Conservation (phyloP, 1,140 invertebrate species). For the Ruditapes philippinarum region DNA sequence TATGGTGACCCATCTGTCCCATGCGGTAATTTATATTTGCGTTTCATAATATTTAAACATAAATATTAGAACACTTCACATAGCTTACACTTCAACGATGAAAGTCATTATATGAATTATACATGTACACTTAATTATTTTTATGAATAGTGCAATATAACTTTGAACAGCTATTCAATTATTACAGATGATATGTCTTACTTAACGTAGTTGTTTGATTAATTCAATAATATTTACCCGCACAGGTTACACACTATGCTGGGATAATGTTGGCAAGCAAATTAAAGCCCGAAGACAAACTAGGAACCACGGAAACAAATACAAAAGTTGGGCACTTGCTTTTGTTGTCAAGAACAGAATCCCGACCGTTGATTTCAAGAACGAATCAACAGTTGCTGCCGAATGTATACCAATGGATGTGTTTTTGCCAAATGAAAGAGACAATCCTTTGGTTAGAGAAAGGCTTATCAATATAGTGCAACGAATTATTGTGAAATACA, state of each 20-base stretch:
- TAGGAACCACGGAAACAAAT: slow-evolving; percentile 43
- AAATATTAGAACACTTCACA: too few species aligned
- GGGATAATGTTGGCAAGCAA: slow-evolving; percentile 41
- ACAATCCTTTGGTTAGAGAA: neutral
- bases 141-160: too few species aligned
- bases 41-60: too few species aligned
- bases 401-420: neutral
- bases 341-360: slow-evolving; percentile 28
- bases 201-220: too few species aligned
- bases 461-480: neutral
- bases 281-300: slow-evolving; percentile 39
- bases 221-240: too few species aligned
- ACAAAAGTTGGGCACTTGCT: slow-evolving; percentile 29
- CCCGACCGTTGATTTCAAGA: neutral
- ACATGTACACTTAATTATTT: too few species aligned
- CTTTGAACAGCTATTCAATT: too few species aligned
- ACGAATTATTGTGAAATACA: neutral
- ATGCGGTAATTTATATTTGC: neutral
- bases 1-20: neutral
- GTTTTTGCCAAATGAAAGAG: neutral
- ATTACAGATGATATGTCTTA: too few species aligned
- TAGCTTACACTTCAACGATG: too few species aligned
- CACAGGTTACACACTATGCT: slow-evolving; percentile 47
- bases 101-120: too few species aligned
- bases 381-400: neutral